Evolutionary conservation across 2,113 vertebrate species (phyloP).

Genomic region (Marmota flaviventris): DNA sequence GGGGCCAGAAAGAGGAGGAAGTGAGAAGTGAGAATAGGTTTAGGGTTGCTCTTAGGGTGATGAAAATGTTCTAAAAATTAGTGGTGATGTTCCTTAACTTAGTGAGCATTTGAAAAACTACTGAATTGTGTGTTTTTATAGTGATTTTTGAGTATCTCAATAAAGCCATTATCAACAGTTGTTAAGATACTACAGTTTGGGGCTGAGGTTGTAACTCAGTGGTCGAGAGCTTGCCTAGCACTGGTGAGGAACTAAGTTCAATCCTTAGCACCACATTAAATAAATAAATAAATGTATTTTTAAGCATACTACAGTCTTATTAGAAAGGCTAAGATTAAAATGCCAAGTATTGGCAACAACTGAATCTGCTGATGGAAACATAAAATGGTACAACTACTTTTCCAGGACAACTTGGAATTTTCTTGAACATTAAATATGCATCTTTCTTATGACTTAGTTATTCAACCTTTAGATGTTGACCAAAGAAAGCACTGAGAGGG

Average conservation of each 20-base stretch:
- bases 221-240: too few relatives aligned
- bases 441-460: not conserved
- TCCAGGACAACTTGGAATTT: not conserved
- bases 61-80: too few relatives aligned
- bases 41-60: not conserved
- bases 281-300: too few relatives aligned
- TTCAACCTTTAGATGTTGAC: not conserved
- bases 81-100: not conserved
- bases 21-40: not conserved
- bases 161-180: not conserved
- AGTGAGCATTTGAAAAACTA: not conserved
- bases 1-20: not conserved
- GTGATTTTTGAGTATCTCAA: not conserved
- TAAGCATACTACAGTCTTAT: not conserved
- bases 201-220: too few relatives aligned
- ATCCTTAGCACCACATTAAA: too few relatives aligned
- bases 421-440: constrained; percentile 1
- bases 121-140: not conserved
- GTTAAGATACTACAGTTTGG: too few relatives aligned
- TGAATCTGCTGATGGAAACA: not conserved
- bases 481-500: not conserved
- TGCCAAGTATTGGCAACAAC: not conserved
- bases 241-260: too few relatives aligned
- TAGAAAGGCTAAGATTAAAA: not conserved
- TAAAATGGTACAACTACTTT: not conserved